Conservation (phyloP, 2,888 invertebrate species). For the Sycophila texana region DNA sequence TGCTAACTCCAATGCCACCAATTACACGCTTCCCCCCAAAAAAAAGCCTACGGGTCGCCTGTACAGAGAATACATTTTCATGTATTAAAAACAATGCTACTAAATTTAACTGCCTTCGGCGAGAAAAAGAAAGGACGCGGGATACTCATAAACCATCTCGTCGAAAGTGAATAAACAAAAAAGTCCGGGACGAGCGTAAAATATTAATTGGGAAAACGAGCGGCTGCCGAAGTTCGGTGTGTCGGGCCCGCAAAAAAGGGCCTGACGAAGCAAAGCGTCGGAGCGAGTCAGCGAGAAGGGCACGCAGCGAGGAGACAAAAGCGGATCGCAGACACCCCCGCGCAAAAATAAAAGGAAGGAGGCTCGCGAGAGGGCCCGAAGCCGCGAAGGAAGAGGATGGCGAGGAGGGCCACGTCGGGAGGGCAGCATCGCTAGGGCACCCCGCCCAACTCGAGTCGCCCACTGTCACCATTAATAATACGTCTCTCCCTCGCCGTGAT, state of each 20-base stretch:
- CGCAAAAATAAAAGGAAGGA: constrained; percentile 18
- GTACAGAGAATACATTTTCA: constrained; percentile 20
- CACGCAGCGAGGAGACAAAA: constrained; percentile 29
- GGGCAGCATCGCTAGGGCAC: constrained; percentile 64
- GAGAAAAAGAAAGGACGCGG: constrained; percentile 36
- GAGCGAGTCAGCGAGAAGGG: not conserved
- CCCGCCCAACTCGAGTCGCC: constrained; percentile 75
- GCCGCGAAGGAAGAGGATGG: constrained; percentile 57
- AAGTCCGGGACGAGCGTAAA: constrained; percentile 39
- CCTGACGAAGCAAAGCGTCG: not conserved
- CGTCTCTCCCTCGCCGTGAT: constrained; percentile 72
- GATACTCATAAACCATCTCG: constrained; percentile 40
- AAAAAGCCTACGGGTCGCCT: not conserved
- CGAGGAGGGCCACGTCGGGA: constrained; percentile 56
- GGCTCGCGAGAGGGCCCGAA: constrained; percentile 54
- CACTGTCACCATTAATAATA: constrained; percentile 76
- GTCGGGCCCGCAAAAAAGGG: not conserved
- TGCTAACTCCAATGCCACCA: too few species aligned
- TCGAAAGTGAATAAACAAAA: not conserved
- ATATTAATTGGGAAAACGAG: constrained; percentile 55
- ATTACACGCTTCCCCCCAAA: too few species aligned
- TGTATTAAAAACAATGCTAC: constrained; percentile 32
- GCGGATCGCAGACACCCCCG: constrained; percentile 23
- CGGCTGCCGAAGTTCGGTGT: constrained; percentile 3
- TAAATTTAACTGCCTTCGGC: constrained; percentile 20